Conservation (phyloP, 2,113 vertebrate genomes). For the Scartelaos histophorus region DNA sequence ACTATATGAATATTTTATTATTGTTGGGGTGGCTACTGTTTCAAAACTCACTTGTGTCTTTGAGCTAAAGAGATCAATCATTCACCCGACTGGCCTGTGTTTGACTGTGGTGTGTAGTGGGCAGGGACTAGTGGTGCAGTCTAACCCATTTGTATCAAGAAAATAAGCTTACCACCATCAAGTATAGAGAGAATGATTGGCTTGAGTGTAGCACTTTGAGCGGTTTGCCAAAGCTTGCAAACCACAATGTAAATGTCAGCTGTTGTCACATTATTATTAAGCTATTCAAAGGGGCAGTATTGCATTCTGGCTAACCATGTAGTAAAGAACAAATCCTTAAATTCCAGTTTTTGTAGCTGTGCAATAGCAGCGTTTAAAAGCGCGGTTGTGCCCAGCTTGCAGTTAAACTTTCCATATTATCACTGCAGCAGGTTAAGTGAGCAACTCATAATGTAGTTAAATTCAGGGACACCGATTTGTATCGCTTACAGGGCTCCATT, state of each 20-base stretch:
- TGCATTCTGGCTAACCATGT: background rate
- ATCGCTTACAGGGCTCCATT: background rate
- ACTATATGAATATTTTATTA: background rate
- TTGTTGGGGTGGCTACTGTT: background rate
- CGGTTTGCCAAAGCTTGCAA: background rate
- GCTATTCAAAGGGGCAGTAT: background rate
- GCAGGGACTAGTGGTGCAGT: background rate
- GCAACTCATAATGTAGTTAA: constrained; percentile 21
- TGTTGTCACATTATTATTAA: background rate
- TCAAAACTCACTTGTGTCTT: too few species aligned
- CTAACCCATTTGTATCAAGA: background rate
- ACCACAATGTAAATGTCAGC: background rate
- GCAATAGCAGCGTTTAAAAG: constrained; percentile 3
- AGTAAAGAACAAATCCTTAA: background rate
- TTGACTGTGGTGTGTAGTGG: background rate
- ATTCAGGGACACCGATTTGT: constrained; percentile 28
- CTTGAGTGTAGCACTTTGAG: background rate
- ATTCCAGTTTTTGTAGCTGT: background rate
- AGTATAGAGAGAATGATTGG: background rate
- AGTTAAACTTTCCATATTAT: constrained; percentile 4
- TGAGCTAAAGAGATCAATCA: too few species aligned
- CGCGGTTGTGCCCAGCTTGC: background rate
- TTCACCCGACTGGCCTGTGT: too few species aligned
- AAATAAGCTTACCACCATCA: background rate
- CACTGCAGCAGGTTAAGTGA: constrained; percentile 26